Percentiles rank a stretch among this genome's conserved stretches.
These are phyloP conservation scores for Marmota monax DNA, from an alignment of 2,113 vertebrate species.

Conservation along the genomic window DNA sequence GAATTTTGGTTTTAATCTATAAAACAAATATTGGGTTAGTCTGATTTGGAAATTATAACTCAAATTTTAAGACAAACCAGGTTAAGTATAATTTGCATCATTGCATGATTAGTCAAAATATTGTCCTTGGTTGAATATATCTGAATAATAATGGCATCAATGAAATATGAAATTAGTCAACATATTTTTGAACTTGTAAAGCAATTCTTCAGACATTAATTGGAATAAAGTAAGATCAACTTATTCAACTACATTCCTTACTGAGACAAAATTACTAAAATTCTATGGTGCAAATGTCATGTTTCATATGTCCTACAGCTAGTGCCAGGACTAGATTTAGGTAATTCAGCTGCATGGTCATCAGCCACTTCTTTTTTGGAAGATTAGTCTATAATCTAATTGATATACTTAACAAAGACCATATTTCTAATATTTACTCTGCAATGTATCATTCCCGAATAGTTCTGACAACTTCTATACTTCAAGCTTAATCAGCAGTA, in stretches of 20 bases:
- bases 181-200: background rate
- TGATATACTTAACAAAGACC: background rate
- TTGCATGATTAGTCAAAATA: constrained; percentile 25
- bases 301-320: background rate
- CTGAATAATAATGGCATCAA: background rate
- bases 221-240: background rate
- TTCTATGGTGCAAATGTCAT: background rate
- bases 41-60: background rate
- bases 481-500: background rate
- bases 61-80: background rate
- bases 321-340: background rate
- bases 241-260: constrained; percentile 11
- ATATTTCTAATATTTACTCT: constrained; percentile 35
- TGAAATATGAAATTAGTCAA: background rate
- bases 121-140: background rate
- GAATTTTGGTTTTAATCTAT: background rate
- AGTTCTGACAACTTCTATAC: background rate
- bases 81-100: background rate
- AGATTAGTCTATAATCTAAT: background rate
- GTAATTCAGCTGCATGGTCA: background rate
- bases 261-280: background rate
- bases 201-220: background rate
- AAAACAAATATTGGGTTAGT: background rate
- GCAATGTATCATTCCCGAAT: constrained; percentile 21
- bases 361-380: background rate